Base-by-base conservation (phyloP, 2,797 vertebrate species). In the Halcyon badia region DNA sequence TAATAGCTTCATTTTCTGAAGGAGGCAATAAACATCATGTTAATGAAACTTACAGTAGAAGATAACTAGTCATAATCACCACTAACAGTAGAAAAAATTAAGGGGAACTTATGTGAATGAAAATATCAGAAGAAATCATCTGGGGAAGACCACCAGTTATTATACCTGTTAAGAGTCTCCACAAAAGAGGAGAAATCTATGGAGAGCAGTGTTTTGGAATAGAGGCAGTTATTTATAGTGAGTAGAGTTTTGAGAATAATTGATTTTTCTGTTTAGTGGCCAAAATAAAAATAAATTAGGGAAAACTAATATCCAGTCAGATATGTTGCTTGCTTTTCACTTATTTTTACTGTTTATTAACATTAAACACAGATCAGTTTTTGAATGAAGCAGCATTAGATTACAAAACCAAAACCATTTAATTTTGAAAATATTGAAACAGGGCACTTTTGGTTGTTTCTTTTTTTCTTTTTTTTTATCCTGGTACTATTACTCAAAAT, bases 301-400 rank as follows among this genome's bases (percentile, higher is more conserved):
- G 14, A 83, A 96, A 94, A 92, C 61, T 87, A 87, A 89, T 89
- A 92, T 65, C 61, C 61, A 75, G 72, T 92, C 61, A 75, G 72
- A 78, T 69, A 87, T 4, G 41, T 65, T 97, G 46, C 62, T 94
- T 0, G 3, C 33, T 92, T 88, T 91, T 91, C 91, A 72, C 57
- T 30, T 92, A 69, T 54, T 92, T 91, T 91, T 94, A 69, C 65
- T 57, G 57, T 92, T 94, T 94, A 75, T 71, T 94, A 96, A 83
- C 30, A 41, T 28, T 92, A 90, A 94, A 85, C 31, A 68, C 42
- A 71, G 75, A 95, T 92, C 92, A 87, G 44, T 95, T 94, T 91
- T 94, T 90, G 61, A 94, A 80, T 49, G 64, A 85, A 85, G 25
- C 41, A 48, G 25, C 84, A 73, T 77, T 66, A 85, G 71, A 57